A percentile compares a stretch with the other conserved stretches of the same genome.
phyloP scores from a whole-genome alignment of 1,140 invertebrate genomes.

The Andrena cerasifolii region DNA sequence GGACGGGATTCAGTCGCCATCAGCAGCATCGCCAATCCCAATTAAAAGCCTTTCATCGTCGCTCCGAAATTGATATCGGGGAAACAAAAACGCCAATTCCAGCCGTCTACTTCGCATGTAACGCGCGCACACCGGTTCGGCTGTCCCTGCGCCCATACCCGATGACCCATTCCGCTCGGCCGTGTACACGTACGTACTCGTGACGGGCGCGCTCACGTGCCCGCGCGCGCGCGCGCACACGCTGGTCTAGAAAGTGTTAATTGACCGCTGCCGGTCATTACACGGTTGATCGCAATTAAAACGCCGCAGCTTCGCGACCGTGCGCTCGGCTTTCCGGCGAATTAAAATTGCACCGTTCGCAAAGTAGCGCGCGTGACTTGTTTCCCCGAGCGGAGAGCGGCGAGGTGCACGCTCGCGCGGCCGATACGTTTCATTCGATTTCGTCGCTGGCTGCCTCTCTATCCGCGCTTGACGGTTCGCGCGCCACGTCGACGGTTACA shows the following conservation, averaged over 20 bases:
- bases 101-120: conserved; percentile 72
- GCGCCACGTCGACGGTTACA: background rate
- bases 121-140: conserved; percentile 12
- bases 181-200: background rate
- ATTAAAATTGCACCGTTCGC: conserved; percentile 29
- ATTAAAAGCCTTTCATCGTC: conserved; percentile 76
- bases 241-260: conserved; percentile 69
- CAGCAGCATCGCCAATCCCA: conserved; percentile 66
- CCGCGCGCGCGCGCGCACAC: background rate
- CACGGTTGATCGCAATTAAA: conserved; percentile 74
- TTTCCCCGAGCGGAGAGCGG: background rate
- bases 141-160: conserved; percentile 31
- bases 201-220: background rate
- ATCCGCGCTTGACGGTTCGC: no score
- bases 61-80: conserved; percentile 77
- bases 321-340: conserved; percentile 21
- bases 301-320: conserved; percentile 52
- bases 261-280: conserved; percentile 77
- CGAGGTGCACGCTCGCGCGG: background rate
- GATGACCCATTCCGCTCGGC: background rate
- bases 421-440: background rate
- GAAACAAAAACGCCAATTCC: conserved; percentile 81
- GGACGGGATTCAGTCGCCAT: conserved; percentile 42
- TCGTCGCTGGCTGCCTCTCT: background rate
- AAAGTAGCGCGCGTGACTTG: background rate